Evolutionary conservation across 2,888 invertebrate genomes (phyloP), one percentile per base, ranked within the genome.

Genomic region (Urechis unicinctus): DNA sequence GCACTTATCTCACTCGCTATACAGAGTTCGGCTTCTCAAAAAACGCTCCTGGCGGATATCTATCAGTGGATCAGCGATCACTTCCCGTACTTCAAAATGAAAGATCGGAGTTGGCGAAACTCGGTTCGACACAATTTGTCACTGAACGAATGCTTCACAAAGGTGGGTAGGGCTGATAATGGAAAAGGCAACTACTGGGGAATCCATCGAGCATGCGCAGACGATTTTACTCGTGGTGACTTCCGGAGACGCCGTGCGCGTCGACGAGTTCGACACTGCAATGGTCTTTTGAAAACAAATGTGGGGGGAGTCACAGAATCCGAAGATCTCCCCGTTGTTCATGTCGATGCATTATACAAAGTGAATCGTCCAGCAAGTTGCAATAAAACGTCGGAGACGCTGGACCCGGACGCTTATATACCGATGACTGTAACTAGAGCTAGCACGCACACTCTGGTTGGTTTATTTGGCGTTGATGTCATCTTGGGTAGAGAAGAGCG

Each of bases 101-200:
- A 46, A 30, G 56, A 63, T 36, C 50, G 52, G 29, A 53, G 55
- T 36, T 64, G 64, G 64, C 52, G 59, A 31, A 64, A 64, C 56
- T 58, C 58, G 46, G 52, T 64, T 49, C 56, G 64, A 9, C 64
- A 64, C 31, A 64, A 64, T 50, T 57, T 64, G 48, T 57, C 57
- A 29, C 55, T 64, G 22, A 64, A 64, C 56, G 64, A 64, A 49
- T 64, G 64, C 49, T 64, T 64, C 55, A 50, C 62, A 30, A 63
- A 63, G 41, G 44, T 47, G 21, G 31, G 52, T 2, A 56, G 72
- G 9, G 69, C 71, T 51, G 73, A 73, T 52, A 71, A 70, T 48
- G 73, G 73, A 21, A 73, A 52, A 26, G 73, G 74, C 0, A 71
- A 73, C 62, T 73, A 73, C 60, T 74, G 74, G 74, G 70, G 70